A percentile compares a stretch with the other conserved stretches of the same genome.
phyloP scores from a whole-genome alignment of 2,797 vertebrate species.

The Acipenser oxyrinchus region DNA sequence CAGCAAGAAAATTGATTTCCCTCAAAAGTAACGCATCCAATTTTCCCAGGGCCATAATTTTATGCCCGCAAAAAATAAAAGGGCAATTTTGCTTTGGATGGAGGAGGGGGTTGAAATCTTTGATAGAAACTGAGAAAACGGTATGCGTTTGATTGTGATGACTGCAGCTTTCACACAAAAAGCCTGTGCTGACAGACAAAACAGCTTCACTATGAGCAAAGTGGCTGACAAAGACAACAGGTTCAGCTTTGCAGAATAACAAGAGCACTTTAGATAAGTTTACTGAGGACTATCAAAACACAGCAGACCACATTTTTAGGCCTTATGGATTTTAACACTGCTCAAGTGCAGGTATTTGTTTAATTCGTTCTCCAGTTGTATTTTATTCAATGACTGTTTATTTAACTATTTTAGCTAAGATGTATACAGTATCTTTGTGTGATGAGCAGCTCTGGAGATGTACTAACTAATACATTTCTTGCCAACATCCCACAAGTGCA shows the following conservation, averaged over 20 bases:
- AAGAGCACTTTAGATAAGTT: slow-evolving; percentile 67
- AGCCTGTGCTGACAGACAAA: slow-evolving; percentile 40
- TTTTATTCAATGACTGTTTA: no score
- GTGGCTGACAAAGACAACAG: slow-evolving; percentile 52
- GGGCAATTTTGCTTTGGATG: slow-evolving; percentile 89
- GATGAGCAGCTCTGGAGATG: no score
- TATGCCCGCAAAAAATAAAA: slow-evolving; percentile 98
- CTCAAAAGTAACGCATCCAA: slow-evolving; percentile 91
- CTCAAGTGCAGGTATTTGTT: no score
- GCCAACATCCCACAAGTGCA: no score
- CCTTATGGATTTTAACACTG: slow-evolving; percentile 60
- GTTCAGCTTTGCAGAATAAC: slow-evolving; percentile 52
- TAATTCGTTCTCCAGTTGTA: no score
- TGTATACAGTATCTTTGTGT: no score
- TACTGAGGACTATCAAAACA: slow-evolving; percentile 66
- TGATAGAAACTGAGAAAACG: slow-evolving; percentile 75
- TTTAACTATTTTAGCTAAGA: no score
- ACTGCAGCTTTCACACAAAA: slow-evolving; percentile 52
- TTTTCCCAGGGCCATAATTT: slow-evolving; percentile 96
- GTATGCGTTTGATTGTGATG: slow-evolving; percentile 77
- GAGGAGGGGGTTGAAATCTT: slow-evolving; percentile 84
- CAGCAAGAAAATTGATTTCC: slow-evolving; percentile 97
- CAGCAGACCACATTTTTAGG: slow-evolving; percentile 49
- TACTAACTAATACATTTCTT: no score
- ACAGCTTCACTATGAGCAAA: slow-evolving; percentile 1